phyloP scores from a whole-genome alignment of 2,888 invertebrate species.

The Aphodius sticticus region DNA sequence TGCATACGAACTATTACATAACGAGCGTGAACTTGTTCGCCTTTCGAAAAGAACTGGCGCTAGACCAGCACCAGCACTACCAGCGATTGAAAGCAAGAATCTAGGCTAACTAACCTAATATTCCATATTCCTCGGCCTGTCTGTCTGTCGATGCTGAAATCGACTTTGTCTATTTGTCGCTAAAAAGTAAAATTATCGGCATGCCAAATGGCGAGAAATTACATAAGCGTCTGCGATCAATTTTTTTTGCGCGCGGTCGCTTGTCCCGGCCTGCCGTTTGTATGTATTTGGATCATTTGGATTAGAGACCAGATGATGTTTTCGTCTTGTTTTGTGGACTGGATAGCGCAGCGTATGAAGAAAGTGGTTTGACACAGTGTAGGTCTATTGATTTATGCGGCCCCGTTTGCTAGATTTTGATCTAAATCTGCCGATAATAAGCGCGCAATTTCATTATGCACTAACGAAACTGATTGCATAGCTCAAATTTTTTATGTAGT shows the following conservation, averaged over 20 bases:
- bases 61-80: neutral
- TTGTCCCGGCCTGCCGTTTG: neutral
- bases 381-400: neutral
- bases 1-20: neutral
- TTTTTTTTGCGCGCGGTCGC: neutral
- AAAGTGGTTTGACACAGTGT: neutral
- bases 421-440: neutral
- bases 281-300: neutral
- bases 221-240: neutral
- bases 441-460: neutral
- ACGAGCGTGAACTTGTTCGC: neutral
- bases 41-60: neutral
- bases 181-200: neutral
- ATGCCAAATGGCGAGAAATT: neutral
- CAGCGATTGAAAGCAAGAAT: neutral
- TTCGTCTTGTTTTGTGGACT: neutral
- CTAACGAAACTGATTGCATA: neutral
- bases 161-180: neutral
- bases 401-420: slow-evolving; percentile 4
- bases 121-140: neutral
- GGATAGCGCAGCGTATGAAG: neutral
- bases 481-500: neutral
- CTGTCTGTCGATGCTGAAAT: neutral
- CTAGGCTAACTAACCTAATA: neutral
- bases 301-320: neutral